phyloP scores from a whole-genome alignment of 2,113 vertebrate genomes.

The Erythrolamprus reginae region DNA sequence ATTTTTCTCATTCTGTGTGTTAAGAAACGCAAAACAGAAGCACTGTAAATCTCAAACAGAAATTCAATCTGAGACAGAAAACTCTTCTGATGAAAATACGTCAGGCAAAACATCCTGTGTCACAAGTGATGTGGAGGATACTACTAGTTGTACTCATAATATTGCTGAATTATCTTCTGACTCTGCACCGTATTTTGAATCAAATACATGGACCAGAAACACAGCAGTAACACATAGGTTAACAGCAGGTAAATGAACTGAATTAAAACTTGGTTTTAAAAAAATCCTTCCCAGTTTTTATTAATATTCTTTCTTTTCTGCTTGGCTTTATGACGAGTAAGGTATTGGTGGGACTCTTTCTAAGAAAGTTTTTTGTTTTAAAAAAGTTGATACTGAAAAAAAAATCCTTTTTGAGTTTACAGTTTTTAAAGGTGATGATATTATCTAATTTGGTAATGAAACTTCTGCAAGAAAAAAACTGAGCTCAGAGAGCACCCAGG shows the following conservation, averaged over 20 bases:
- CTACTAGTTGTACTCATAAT: constrained; percentile 45
- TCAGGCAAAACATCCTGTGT: constrained; percentile 73
- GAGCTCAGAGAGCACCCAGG: not conserved
- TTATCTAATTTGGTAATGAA: not conserved
- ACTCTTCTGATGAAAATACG: constrained; percentile 78
- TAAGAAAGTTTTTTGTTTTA: not conserved
- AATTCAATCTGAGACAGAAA: constrained; percentile 62
- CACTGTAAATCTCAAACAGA: constrained; percentile 80
- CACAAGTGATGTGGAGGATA: constrained; percentile 41
- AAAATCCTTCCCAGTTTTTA: not conserved
- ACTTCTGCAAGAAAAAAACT: no score
- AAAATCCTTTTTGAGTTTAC: not conserved
- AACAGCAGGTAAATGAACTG: constrained; percentile 75
- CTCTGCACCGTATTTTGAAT: constrained; percentile 58
- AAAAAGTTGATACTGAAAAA: not conserved
- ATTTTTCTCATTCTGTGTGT: constrained; percentile 48
- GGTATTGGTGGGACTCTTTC: not conserved
- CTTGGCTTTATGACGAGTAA: not conserved
- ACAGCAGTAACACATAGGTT: constrained; percentile 37
- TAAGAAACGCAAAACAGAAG: constrained; percentile 72
- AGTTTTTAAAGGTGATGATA: not conserved
- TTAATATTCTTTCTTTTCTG: not conserved
- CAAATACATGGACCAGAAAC: constrained; percentile 66
- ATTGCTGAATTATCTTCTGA: constrained; percentile 77
- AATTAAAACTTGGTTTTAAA: not conserved